These are phyloP conservation scores for Thysanoteuthis rhombus DNA, from an alignment of 2,888 invertebrate species.

Conservation along the genomic window DNA sequence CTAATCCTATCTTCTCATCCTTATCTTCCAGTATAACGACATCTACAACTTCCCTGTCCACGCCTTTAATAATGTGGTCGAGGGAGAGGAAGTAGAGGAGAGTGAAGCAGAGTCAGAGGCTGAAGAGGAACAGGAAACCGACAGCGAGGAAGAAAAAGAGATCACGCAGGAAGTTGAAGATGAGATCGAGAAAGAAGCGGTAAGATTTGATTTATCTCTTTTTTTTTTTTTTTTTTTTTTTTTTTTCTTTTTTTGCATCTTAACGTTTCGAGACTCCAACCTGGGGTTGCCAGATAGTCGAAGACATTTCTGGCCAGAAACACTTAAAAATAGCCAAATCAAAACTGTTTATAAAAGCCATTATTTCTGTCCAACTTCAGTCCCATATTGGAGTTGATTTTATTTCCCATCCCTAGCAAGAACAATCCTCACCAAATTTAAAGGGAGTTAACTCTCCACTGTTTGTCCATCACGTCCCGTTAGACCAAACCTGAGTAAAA, in stretches of 20 bases:
- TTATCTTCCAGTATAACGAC: conserved; percentile 85
- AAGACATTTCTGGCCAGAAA: too few species aligned
- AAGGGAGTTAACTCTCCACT: too few species aligned
- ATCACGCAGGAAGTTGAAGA: conserved; percentile 40
- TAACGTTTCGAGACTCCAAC: not conserved
- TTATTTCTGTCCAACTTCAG: too few species aligned
- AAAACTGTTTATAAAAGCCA: too few species aligned
- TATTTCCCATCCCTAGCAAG: too few species aligned
- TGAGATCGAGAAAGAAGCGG: conserved; percentile 39
- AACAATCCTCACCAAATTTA: too few species aligned
- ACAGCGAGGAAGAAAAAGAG: not conserved
- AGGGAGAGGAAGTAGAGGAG: conserved; percentile 84
- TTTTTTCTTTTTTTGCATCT: not conserved
- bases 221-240: conserved; percentile 36
- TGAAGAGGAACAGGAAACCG: conserved; percentile 56
- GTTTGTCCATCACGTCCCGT: too few species aligned
- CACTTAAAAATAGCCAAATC: too few species aligned
- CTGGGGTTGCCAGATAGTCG: too few species aligned
- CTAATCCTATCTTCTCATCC: not conserved
- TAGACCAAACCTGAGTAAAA: too few species aligned
- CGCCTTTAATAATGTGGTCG: conserved; percentile 92
- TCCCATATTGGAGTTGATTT: too few species aligned
- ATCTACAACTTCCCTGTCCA: conserved; percentile 97
- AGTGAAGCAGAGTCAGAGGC: conserved; percentile 72
- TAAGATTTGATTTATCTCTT: too few species aligned